Evolutionary conservation across 2,797 vertebrate genomes (phyloP).

Genomic region (Phalanger gymnotis): DNA sequence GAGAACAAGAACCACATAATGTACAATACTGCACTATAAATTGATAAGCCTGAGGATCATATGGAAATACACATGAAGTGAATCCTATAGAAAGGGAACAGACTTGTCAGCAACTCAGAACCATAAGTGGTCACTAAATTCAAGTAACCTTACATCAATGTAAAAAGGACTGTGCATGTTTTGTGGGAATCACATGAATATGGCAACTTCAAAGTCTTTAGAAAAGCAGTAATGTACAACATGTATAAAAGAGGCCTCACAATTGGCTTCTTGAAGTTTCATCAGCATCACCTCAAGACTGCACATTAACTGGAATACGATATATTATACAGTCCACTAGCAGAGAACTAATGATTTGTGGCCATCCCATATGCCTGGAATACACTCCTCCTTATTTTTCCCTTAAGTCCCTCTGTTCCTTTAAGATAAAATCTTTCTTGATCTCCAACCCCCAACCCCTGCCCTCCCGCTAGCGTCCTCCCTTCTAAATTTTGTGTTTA

Average conservation of each 20-base stretch:
- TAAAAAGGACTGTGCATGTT: neutral
- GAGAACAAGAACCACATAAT: neutral
- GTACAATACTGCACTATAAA: neutral
- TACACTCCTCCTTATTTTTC: neutral
- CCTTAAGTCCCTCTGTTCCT: neutral
- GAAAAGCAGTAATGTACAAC: neutral
- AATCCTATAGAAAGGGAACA: neutral
- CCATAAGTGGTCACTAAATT: neutral
- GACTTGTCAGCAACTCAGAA: neutral
- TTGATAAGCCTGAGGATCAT: neutral
- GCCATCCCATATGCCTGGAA: neutral
- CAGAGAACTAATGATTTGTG: neutral
- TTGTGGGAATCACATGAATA: neutral
- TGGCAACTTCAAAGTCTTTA: neutral
- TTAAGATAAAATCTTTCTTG: neutral
- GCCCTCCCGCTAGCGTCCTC: neutral
- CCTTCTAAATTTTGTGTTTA: neutral
- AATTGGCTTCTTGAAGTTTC: neutral
- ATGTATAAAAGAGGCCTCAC: neutral
- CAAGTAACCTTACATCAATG: neutral
- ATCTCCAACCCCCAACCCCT: too few relatives aligned
- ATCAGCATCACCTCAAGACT: rapidly evolving
- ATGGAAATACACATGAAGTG: neutral
- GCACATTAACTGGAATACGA: neutral
- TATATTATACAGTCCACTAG: neutral